phyloP scores from a whole-genome alignment of 1,140 invertebrate genomes.

The Diplogasteroides magnus region DNA sequence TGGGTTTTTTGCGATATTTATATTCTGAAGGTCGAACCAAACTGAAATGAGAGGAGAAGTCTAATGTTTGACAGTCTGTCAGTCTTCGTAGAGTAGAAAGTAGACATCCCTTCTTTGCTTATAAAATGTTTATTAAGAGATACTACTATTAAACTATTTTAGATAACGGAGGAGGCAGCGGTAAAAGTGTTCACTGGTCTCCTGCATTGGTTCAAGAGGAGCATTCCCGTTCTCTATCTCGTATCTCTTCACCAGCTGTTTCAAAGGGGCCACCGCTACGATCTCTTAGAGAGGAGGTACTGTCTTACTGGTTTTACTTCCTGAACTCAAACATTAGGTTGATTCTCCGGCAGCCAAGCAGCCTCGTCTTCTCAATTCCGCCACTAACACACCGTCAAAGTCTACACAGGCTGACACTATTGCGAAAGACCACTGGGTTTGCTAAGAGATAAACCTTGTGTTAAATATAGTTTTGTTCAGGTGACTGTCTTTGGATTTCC shows the following conservation, averaged over 20 bases:
- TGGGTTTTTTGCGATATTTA: no score
- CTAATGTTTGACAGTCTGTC: no score
- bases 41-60: no score
- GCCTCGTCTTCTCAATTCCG: neutral
- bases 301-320: neutral
- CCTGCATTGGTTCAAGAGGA: constrained; percentile 1
- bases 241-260: neutral
- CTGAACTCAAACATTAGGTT: neutral
- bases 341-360: neutral
- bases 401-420: constrained; percentile 3
- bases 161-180: neutral
- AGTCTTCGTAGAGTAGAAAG: no score
- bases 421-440: neutral
- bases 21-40: no score
- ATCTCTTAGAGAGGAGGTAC: constrained; percentile 10
- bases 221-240: neutral
- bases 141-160: no score
- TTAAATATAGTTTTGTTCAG: neutral
- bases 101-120: no score
- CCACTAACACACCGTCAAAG: neutral
- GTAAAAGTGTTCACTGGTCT: constrained; percentile 14
- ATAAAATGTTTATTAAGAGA: no score
- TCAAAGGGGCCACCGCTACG: constrained; percentile 2
- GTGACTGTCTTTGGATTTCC: constrained; percentile 16
- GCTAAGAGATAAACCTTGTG: neutral